Conservation (phyloP, 1,140 invertebrate species). For the Drosophila yakuba region DNA sequence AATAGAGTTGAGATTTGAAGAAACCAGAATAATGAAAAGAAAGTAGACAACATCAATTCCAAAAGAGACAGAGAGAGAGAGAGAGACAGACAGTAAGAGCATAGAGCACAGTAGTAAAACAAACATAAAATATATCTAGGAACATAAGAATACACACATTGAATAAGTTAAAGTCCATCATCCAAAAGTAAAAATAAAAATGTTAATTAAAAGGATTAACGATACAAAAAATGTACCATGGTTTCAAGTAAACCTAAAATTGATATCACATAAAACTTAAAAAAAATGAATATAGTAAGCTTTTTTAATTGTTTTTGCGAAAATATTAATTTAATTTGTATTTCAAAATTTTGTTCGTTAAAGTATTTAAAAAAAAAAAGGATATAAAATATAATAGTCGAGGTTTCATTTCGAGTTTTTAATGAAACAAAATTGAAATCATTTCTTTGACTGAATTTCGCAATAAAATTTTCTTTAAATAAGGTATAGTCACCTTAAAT, state of each 20-base stretch:
- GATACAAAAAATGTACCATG: neutral
- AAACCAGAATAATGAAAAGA: slow-evolving; percentile 41
- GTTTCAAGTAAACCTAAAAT: neutral
- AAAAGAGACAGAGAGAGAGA: slow-evolving; percentile 30
- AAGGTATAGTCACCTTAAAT: too few species aligned
- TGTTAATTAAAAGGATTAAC: neutral
- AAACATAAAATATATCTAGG: slow-evolving; percentile 2
- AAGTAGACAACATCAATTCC: slow-evolving; percentile 63
- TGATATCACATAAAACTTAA: neutral
- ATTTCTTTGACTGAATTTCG: too few species aligned
- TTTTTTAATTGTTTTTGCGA: neutral
- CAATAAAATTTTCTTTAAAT: neutral
- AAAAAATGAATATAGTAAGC: neutral
- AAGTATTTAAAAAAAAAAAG: too few species aligned
- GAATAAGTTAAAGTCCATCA: slow-evolving; percentile 8
- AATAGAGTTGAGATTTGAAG: slow-evolving; percentile 18
- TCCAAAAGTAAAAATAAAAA: slow-evolving; percentile 2
- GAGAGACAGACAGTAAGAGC: slow-evolving; percentile 23
- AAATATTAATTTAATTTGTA: too few species aligned
- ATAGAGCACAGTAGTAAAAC: slow-evolving; percentile 22
- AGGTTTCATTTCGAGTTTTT: too few species aligned
- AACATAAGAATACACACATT: neutral
- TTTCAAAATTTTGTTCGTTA: too few species aligned
- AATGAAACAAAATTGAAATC: too few species aligned
- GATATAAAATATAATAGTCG: too few species aligned